Evolutionary conservation across 2,113 vertebrate genomes (phyloP), one percentile per base, ranked within the genome.

Genomic region (Hippocampus mohnikei): DNA sequence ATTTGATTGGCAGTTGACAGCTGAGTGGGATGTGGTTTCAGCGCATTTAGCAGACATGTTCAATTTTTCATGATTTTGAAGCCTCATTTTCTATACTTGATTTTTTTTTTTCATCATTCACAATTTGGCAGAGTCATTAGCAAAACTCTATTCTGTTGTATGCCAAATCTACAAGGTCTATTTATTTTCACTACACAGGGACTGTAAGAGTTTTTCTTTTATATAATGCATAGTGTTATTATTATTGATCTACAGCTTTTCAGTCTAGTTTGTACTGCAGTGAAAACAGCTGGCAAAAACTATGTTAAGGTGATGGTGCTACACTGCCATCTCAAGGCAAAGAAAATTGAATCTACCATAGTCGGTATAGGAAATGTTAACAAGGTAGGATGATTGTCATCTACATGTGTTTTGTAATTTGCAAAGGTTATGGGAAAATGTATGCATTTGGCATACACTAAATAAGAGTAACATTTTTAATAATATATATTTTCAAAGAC

Each of bases 271-370:
- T 52, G 37, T 33, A 10, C 21, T 56, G n/a, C 48, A 53, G 61
- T 29, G 18, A 72, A n/a, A 56, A 21, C 23, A 66, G 46, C 25
- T 44, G 15, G 37, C 40, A 60, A 55, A 53, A 60, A 53, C 29
- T 59, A 9, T 69, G 25, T 18, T 55, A 5, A 27, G 44, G 40
- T 53, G 60, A 65, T 58, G 71, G 46, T 70, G 63, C 76, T 48
- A 44, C 68, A 83, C 81, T 86, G 87, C 81, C 88, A 86, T 70
- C 89, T 87, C 52, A 62, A 80, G 90, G 85, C 70, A 44, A 46
- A 33, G 25, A 55, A 18, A 68, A 58, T 25, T 23, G n/a, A 25
- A 46, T 53, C 8, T 6, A 37, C 33, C 33, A 37, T 6, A 2
- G 4, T 21, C 16, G 5, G 13, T 66, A 2, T 0, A 33, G 42